These are phyloP conservation scores for Sphaerodactylus townsendi DNA, from an alignment of 2,113 vertebrate species.

Conservation along the genomic window DNA sequence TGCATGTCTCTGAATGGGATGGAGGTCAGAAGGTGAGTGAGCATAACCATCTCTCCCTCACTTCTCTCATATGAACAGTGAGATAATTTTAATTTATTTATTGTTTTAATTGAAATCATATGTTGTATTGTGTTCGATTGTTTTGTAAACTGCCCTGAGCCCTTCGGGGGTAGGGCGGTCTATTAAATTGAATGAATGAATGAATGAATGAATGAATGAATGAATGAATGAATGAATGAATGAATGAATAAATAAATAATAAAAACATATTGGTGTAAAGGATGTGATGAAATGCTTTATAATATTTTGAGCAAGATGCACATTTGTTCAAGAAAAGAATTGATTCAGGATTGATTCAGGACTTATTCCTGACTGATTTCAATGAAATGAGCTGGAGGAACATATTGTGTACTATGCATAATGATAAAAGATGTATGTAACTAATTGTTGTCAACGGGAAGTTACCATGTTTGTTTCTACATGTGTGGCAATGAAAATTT, in stretches of 20 bases:
- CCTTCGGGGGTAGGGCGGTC: too few species aligned
- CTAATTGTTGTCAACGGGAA: conserved; percentile 31
- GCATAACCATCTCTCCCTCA: too few species aligned
- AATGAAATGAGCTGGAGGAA: conserved; percentile 1
- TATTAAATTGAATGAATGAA: too few species aligned
- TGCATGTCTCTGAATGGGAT: too few species aligned
- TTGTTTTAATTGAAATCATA: too few species aligned
- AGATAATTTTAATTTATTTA: too few species aligned
- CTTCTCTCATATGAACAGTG: neutral
- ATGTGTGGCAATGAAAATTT: conserved; percentile 43
- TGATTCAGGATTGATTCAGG: conserved; percentile 16
- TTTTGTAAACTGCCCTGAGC: too few species aligned
- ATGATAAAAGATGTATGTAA: conserved; percentile 20
- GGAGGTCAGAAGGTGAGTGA: too few species aligned
- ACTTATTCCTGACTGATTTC: conserved; percentile 31
- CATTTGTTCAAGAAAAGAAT: conserved; percentile 34
- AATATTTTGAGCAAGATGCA: conserved; percentile 31
- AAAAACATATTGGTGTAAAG: neutral
- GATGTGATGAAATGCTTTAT: conserved; percentile 24
- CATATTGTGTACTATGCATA: conserved; percentile 32
- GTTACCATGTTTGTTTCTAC: conserved; percentile 35
- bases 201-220: too few species aligned
- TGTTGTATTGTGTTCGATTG: too few species aligned
- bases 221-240: too few species aligned
- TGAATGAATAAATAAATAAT: too few species aligned